Percentiles rank a stretch among this genome's conserved stretches.
Conservation (phyloP, 2,888 invertebrate species). For the Iselma pallidipennis region DNA sequence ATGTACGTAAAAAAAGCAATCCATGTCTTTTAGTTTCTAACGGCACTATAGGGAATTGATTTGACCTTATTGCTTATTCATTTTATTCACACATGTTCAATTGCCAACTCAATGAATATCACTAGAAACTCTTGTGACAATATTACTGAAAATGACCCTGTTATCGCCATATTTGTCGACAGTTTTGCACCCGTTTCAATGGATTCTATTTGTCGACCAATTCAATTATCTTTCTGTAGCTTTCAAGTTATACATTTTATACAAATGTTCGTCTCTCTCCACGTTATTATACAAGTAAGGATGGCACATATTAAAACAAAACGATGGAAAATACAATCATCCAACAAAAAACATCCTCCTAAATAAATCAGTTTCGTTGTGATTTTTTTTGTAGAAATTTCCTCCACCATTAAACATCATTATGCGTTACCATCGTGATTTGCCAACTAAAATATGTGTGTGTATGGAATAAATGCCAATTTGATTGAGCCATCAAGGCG, state of each 20-base stretch:
- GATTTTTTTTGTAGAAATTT: too few relatives aligned
- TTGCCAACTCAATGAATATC: neutral
- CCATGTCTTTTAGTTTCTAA: neutral
- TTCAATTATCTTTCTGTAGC: conserved; percentile 3
- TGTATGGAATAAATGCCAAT: neutral
- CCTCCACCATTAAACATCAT: too few relatives aligned
- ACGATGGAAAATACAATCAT: too few relatives aligned
- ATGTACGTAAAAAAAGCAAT: neutral
- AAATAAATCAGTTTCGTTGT: too few relatives aligned
- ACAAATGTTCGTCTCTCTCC: neutral
- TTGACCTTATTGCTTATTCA: neutral
- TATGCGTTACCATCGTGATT: neutral
- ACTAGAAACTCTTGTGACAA: neutral
- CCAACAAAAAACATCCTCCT: too few relatives aligned
- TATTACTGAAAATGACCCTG: neutral
- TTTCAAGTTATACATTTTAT: neutral
- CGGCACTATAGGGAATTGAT: neutral
- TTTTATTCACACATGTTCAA: neutral
- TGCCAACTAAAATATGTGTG: neutral
- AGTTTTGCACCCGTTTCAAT: neutral
- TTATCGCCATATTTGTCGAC: neutral
- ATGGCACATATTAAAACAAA: too few relatives aligned
- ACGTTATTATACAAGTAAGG: neutral
- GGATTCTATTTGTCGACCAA: neutral
- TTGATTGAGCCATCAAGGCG: neutral